phyloP scores from a whole-genome alignment of 2,888 invertebrate genomes.

The Heliconius hortense region DNA sequence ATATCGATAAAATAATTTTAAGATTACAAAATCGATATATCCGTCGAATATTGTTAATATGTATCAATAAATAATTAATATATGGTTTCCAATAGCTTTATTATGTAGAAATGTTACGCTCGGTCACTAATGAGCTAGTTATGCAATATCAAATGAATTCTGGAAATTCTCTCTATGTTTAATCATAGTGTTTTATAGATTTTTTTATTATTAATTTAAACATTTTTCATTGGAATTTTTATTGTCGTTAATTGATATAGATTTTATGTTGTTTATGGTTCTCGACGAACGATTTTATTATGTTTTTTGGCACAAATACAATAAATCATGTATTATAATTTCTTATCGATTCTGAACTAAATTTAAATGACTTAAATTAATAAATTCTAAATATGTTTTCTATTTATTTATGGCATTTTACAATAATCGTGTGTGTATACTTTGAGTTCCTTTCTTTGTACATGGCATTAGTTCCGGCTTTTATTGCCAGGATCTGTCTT shows the following conservation, averaged over 20 bases:
- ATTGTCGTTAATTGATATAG: constrained; percentile 22
- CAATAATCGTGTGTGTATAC: too few relatives aligned
- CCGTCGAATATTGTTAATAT: constrained; percentile 25
- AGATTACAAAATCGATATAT: constrained; percentile 32
- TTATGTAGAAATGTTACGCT: constrained; percentile 33
- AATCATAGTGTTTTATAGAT: constrained; percentile 34
- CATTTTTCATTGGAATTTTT: constrained; percentile 21
- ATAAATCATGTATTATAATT: constrained; percentile 15
- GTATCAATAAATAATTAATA: constrained; percentile 27
- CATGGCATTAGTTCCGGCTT: too few relatives aligned
- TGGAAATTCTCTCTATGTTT: constrained; percentile 37
- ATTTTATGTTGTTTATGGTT: constrained; percentile 20
- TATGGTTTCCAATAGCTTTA: constrained; percentile 38
- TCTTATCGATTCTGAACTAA: background rate
- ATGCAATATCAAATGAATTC: constrained; percentile 34
- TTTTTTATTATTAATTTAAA: constrained; percentile 34
- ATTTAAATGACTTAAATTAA: background rate
- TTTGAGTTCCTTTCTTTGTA: too few relatives aligned
- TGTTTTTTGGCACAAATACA: constrained; percentile 7
- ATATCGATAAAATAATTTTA: background rate
- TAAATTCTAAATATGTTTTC: too few relatives aligned
- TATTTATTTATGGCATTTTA: too few relatives aligned
- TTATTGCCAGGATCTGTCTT: too few relatives aligned
- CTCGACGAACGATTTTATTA: constrained; percentile 12
- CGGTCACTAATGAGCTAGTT: constrained; percentile 38